A percentile compares a stretch with the other conserved stretches of the same genome.
These are phyloP conservation scores for Sebastes itinus DNA, from an alignment of 2,797 vertebrate species.

Conservation along the genomic window DNA sequence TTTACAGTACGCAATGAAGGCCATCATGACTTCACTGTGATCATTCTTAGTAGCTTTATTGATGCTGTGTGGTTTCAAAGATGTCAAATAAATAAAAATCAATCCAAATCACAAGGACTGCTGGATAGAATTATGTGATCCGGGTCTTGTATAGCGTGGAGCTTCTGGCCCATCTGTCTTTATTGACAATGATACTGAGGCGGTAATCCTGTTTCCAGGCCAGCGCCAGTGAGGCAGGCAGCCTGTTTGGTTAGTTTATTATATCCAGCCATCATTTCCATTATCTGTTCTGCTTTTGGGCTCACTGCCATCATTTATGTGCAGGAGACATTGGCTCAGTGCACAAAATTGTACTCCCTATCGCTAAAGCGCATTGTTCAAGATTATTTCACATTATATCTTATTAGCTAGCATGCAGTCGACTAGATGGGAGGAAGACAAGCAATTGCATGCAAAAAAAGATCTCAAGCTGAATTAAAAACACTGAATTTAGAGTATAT, in stretches of 20 bases:
- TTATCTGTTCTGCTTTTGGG: slow-evolving; percentile 43
- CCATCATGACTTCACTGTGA: slow-evolving; percentile 7
- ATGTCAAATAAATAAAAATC: slow-evolving; percentile 55
- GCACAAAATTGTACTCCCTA: slow-evolving; percentile 17
- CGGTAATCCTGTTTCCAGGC: slow-evolving; percentile 60
- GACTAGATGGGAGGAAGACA: background rate
- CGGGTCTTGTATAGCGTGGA: slow-evolving; percentile 34
- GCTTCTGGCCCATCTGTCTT: slow-evolving; percentile 63
- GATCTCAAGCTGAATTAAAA: background rate
- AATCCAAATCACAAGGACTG: slow-evolving; percentile 35
- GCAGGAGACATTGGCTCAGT: slow-evolving; percentile 21
- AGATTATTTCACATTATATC: slow-evolving; percentile 24
- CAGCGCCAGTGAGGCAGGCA: slow-evolving; percentile 44
- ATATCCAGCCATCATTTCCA: slow-evolving; percentile 56
- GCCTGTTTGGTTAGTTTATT: slow-evolving; percentile 49
- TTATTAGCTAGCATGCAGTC: slow-evolving; percentile 13
- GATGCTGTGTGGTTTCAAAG: slow-evolving; percentile 34
- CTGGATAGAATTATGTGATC: slow-evolving; percentile 48
- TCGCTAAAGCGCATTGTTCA: slow-evolving; percentile 38
- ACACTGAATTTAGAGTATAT: background rate
- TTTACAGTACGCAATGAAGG: background rate
- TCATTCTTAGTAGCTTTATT: slow-evolving; percentile 23
- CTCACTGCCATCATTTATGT: slow-evolving; percentile 39
- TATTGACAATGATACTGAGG: slow-evolving; percentile 64
- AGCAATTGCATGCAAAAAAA: background rate